Base-by-base conservation (phyloP, 1,140 invertebrate genomes). In the Chironomus tepperi region DNA sequence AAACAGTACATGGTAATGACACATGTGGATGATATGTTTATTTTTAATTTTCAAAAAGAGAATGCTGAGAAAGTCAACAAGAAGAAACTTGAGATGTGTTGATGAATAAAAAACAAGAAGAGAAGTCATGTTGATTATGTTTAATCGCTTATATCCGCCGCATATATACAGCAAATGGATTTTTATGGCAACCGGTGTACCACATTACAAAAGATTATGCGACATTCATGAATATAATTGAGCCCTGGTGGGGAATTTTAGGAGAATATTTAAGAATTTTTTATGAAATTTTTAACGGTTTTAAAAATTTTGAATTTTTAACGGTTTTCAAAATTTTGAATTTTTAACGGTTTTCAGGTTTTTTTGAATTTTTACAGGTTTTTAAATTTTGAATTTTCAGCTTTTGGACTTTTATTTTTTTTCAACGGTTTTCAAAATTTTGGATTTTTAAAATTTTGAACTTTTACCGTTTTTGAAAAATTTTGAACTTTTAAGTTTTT, bases 111-210 rank as follows among this genome's bases (percentile, higher is more conserved):
- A 5, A 57, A 57, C 10, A 10, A 57, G 47, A 57, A 57, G 43
- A 57, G n/a, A 57, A 57, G 47, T 57, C 47, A 57, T 15, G 47
- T 57, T 57, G 12, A 57, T 57, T 57, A 57, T 57, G 47, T 57
- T 57, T 57, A 57, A 57, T 57, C 47, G n/a, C 47, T 57, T 57
- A 15, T 57, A 12, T 57, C 47, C 47, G 47, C 12, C 47, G 47
- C 8, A 57, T 3, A 57, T 57, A n/a, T 57, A 57, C 5, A 1
- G 24, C 24, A 34, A n/a, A 57, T 57, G 47, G 47, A 10, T 47
- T 47, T 47, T 47, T 47, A 47, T 47, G 9, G 15, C 15, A 47
- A 8, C 15, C 43, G 43, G 43, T 43, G 9, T 15, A 57, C 47
- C 12, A 57, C 47, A 57, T 57, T n/a, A 57, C 47, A 12, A n/a